Conservation (phyloP, 2,113 vertebrate genomes). For the Phalacrocorax brasilianus region DNA sequence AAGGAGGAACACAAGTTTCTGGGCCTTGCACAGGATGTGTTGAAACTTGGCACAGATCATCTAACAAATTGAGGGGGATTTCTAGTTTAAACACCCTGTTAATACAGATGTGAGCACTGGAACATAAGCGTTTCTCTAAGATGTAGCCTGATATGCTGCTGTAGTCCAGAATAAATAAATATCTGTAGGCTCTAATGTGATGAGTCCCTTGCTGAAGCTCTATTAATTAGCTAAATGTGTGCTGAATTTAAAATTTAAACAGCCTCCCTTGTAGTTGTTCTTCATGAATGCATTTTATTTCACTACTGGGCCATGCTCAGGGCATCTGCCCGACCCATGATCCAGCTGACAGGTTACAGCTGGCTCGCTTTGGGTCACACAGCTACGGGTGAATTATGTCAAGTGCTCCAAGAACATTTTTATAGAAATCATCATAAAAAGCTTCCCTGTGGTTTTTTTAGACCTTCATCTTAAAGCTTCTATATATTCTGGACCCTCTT, state of each 20-base stretch:
- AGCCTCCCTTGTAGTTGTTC: not conserved
- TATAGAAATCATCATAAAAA: not conserved
- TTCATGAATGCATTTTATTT: not conserved
- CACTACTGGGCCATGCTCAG: not conserved
- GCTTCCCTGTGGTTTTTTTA: not conserved
- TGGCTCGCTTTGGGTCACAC: not conserved
- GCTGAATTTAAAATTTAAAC: not conserved
- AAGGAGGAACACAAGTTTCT: not conserved
- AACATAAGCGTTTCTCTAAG: not conserved
- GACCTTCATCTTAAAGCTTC: not conserved
- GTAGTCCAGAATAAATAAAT: not conserved
- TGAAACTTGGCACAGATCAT: not conserved
- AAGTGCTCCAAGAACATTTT: not conserved
- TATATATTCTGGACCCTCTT: not conserved
- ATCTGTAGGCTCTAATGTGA: not conserved
- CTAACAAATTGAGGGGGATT: not conserved
- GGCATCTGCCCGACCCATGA: not conserved
- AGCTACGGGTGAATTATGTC: not conserved
- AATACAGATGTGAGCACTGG: not conserved
- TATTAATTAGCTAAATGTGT: not conserved
- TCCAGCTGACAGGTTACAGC: not conserved
- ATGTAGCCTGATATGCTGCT: not conserved
- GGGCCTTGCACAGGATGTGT: accelerated
- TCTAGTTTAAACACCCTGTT: not conserved
- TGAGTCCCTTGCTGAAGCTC: not conserved